phyloP scores from a whole-genome alignment of 2,888 invertebrate genomes.

The Athalia circularis region DNA sequence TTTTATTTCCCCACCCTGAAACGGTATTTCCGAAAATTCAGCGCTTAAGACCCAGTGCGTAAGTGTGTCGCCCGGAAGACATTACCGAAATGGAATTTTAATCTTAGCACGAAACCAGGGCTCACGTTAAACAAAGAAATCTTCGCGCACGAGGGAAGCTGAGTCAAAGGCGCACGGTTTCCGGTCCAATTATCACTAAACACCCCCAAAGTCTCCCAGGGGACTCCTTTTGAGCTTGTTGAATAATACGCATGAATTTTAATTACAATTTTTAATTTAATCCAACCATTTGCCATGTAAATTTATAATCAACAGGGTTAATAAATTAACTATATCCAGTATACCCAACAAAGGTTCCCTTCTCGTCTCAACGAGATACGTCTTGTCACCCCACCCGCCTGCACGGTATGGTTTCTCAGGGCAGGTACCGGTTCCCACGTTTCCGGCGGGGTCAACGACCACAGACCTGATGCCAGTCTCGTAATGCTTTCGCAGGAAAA shows the following conservation, averaged over 20 bases:
- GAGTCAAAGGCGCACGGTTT: slow-evolving; percentile 16
- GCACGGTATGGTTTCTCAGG: slow-evolving; percentile 21
- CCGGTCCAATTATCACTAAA: slow-evolving; percentile 32
- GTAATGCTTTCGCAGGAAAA: slow-evolving; percentile 55
- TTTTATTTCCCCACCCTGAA: slow-evolving; percentile 6
- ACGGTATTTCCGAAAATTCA: not conserved
- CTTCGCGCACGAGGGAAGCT: not conserved
- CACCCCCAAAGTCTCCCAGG: slow-evolving; percentile 8
- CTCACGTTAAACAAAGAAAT: slow-evolving; percentile 6
- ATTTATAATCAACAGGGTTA: slow-evolving; percentile 46
- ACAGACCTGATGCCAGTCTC: slow-evolving; percentile 52
- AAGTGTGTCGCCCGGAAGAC: slow-evolving; percentile 5
- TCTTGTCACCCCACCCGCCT: slow-evolving; percentile 5
- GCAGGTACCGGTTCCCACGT: slow-evolving; percentile 39
- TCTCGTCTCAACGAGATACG: slow-evolving; percentile 28
- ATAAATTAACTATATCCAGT: slow-evolving; percentile 44
- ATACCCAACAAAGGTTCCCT: slow-evolving; percentile 20
- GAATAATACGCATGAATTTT: slow-evolving; percentile 41
- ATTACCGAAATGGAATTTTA: slow-evolving; percentile 30
- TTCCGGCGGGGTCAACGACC: slow-evolving; percentile 38
- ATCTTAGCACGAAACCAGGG: not conserved
- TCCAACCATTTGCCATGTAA: slow-evolving; percentile 28
- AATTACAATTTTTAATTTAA: slow-evolving; percentile 44
- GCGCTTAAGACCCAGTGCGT: not conserved
- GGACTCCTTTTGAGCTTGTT: slow-evolving; percentile 22